These are phyloP conservation scores for Aviceda subcristata DNA, from an alignment of 2,113 vertebrate genomes.

Conservation along the genomic window DNA sequence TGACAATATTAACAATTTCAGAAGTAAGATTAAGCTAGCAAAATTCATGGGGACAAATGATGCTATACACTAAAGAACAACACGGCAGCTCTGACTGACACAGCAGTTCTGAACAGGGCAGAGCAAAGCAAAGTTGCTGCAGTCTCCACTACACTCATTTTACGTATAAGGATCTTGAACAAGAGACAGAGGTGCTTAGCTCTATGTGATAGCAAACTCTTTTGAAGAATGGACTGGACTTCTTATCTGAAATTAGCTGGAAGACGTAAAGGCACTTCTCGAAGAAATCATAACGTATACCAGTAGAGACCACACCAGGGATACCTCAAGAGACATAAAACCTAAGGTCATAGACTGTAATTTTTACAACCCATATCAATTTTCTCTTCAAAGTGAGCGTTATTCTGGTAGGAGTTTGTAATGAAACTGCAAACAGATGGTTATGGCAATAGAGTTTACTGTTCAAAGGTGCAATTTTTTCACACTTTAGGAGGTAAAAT, in stretches of 20 bases:
- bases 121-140: background rate
- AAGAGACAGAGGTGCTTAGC: background rate
- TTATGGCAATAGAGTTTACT: slow-evolving; percentile 37
- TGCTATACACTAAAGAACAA: background rate
- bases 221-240: background rate
- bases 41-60: background rate
- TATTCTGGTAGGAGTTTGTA: slow-evolving; percentile 54
- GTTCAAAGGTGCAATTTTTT: slow-evolving; percentile 61
- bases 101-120: background rate
- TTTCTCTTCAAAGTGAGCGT: slow-evolving; percentile 61
- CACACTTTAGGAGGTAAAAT: slow-evolving; percentile 69
- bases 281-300: background rate
- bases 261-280: background rate
- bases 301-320: slow-evolving; percentile 1
- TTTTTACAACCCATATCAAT: slow-evolving; percentile 61
- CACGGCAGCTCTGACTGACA: background rate
- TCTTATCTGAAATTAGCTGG: background rate
- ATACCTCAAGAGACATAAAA: slow-evolving; percentile 18
- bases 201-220: background rate
- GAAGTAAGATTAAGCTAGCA: background rate
- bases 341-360: slow-evolving; percentile 32
- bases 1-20: background rate
- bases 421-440: slow-evolving; percentile 67
- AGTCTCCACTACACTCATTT: background rate
- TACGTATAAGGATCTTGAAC: background rate